Evolutionary conservation across 2,888 invertebrate species (phyloP), one percentile per base, ranked within the genome.

Genomic region (Muschampia plurimacula): DNA sequence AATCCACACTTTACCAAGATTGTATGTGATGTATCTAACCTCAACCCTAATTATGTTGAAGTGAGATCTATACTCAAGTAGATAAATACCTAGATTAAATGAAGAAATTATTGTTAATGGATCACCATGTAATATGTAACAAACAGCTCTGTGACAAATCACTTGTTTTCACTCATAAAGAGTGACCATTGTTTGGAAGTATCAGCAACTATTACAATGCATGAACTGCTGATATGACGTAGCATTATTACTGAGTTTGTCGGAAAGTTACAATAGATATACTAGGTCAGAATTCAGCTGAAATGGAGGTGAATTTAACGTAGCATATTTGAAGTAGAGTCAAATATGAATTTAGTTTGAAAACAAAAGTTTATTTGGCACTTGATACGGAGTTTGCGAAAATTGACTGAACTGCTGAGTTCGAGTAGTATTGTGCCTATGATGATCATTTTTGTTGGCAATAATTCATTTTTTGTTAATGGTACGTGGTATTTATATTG

Each of bases 181-280:
- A 52, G 15, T 66, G 66, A 66, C 36, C 52, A 66, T 67, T 67
- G 67, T 67, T 55, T 67, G 55, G 41, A 66, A 67, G 55, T 67
- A 67, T 66, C 52, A 66, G 66, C 15, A 44, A 63, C 63, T 66
- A 66, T 67, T 57, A 67, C 67, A 67, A 67, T 67, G 67, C 39
- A 57, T 57, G 28, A 57, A 67, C 39, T 57, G 67, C 67, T 57
- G 67, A 57, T 67, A 55, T 67, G 67, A 67, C 67, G 67, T 55
- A 41, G 57, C 39, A 57, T 67, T 67, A 67, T 57, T 67, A 67
- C 55, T 67, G 67, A 57, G 57, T 67, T 57, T 3, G 57, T 22
- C 12, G 39, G 67, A 65, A 46, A 41, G 57, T 67, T 67, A 36
- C 67, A 41, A 41, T 55, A 41, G 67, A 57, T 67, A 57, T 66